A percentile compares a stretch with the other conserved stretches of the same genome.
phyloP scores from a whole-genome alignment of 2,113 vertebrate species.

The Mastomys natalensis region DNA sequence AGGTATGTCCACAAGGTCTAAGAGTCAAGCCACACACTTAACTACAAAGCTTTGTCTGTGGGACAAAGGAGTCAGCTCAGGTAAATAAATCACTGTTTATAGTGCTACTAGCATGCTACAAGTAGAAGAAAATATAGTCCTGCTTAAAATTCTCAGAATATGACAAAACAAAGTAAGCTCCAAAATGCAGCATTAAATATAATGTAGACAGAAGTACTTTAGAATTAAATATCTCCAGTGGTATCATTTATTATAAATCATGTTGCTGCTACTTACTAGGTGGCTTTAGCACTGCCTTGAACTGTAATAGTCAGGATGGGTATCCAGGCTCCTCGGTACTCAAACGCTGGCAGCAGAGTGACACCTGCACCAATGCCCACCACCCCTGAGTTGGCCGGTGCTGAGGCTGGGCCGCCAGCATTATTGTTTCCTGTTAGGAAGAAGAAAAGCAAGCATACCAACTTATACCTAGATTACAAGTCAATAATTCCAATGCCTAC shows the following conservation, averaged over 20 bases:
- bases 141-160: constrained; percentile 55
- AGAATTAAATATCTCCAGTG: constrained; percentile 21
- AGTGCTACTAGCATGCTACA: constrained; percentile 22
- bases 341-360: constrained; percentile 96
- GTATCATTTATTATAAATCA: constrained; percentile 24
- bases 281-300: constrained; percentile 98
- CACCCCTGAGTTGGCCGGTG: constrained; percentile 90
- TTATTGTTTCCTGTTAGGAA: constrained; percentile 85
- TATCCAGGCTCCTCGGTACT: constrained; percentile 99
- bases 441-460: constrained; percentile 43
- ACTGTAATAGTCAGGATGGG: constrained; percentile 96
- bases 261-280: constrained; percentile 92
- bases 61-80: not conserved
- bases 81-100: not conserved
- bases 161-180: constrained; percentile 24
- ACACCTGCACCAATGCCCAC: constrained; percentile 90
- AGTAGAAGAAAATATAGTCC: constrained; percentile 6
- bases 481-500: not conserved
- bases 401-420: constrained; percentile 87
- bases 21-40: constrained; percentile 16
- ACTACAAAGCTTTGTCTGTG: not conserved
- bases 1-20: not conserved
- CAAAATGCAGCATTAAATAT: constrained; percentile 43
- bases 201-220: constrained; percentile 12
- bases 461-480: constrained; percentile 3